Evolutionary conservation across 1,140 invertebrate genomes (phyloP).

Genomic region (Adelges cooleyi): DNA sequence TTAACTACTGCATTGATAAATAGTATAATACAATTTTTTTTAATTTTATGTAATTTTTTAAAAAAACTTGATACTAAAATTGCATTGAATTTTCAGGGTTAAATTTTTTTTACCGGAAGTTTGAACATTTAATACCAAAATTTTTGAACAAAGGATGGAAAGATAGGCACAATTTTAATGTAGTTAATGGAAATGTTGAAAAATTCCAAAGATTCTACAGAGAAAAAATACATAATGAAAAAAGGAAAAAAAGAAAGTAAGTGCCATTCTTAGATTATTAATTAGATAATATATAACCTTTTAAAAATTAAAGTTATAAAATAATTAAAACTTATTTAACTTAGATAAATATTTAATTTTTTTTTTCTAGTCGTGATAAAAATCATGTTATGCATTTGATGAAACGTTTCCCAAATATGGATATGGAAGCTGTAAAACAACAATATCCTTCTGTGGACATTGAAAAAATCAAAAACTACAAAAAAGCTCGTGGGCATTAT

Average conservation of each 20-base stretch:
- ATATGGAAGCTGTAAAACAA: conserved; percentile 55
- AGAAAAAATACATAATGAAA: conserved; percentile 49
- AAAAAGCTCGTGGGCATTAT: conserved; percentile 48
- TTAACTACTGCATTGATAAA: no score
- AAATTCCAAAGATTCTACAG: conserved; percentile 52
- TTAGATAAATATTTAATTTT: conserved; percentile 19
- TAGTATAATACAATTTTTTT: no score
- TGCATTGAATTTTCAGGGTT: conserved; percentile 36
- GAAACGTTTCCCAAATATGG: conserved; percentile 62
- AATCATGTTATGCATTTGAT: conserved; percentile 56
- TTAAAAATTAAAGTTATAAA: neutral
- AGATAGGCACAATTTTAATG: conserved; percentile 40
- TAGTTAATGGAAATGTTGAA: conserved; percentile 44
- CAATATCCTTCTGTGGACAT: conserved; percentile 67
- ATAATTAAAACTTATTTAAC: neutral
- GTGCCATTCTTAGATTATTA: conserved; percentile 10
- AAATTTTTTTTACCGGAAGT: conserved; percentile 36
- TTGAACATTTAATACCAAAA: conserved; percentile 47
- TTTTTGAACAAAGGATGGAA: conserved; percentile 50
- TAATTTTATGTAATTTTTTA: no score
- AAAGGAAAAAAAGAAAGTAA: conserved; percentile 45
- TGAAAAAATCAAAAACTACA: conserved; percentile 46
- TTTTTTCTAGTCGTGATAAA: conserved; percentile 45
- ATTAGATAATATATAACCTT: neutral
- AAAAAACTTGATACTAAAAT: no score